Evolutionary conservation across 2,113 vertebrate genomes (phyloP), one percentile per base, ranked within the genome.

Genomic region (Zosterops hypoxanthus): DNA sequence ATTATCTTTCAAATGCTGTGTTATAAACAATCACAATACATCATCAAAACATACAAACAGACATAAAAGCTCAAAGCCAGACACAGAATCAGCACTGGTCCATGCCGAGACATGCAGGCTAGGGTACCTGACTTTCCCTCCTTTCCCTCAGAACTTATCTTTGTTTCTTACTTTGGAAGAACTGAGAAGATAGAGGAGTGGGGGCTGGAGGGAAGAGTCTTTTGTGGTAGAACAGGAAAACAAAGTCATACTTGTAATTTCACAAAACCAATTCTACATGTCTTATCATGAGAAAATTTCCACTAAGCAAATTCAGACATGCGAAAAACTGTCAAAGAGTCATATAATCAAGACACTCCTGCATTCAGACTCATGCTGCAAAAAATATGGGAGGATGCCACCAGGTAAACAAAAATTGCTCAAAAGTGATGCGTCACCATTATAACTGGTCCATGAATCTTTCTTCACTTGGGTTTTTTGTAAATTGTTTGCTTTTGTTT

Each of bases 11-110:
- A 96, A 68, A 49, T 88, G 42, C 31, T 70, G 22, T 42, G 71
- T 92, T 95, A 91, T 80, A 90, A 94, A 91, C 68, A 88, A 91
- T 88, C 69, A 87, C 52, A 96, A 90, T 91, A 90, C 29, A 94
- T 84, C 95, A 94, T 83, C 95, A 93, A 93, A 96, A 95, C 90
- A 83, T 28, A 88, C 0, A 1, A 90, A 69, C 39, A 92, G 92
- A 97, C 93, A 96, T 94, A 88, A 96, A 96, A 97, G 93, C 86
- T 69, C 49, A 71, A 88, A 95, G 47, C 73, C 82, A 97, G 95
- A 94, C 95, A 88, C 59, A 86, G 65, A 90, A 91, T 96, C 69
- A 14, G 91, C 86, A 92, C 13, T 53, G 75, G 80, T 90, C 89
- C 88, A 70, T 94, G 97, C 79, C 5, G 70, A 93, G 90, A 95